These are phyloP conservation scores for Neolamprologus falcicula DNA, from an alignment of 2,113 vertebrate species.

Conservation along the genomic window DNA sequence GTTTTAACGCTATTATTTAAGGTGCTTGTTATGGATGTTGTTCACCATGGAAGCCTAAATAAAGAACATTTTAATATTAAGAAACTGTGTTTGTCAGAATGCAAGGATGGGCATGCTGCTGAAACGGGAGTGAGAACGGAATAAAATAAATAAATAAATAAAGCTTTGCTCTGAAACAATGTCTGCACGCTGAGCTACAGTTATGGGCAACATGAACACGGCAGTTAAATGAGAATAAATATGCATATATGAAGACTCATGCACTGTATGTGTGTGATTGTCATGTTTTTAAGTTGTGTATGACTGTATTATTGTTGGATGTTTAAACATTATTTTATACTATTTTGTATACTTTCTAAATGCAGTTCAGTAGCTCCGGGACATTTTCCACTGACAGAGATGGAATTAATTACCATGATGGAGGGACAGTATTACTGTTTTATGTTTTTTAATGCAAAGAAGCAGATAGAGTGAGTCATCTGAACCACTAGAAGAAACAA, in stretches of 20 bases:
- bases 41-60: not conserved
- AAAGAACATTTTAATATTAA: not conserved
- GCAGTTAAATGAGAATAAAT: not conserved
- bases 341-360: not conserved
- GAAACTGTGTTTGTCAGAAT: not conserved
- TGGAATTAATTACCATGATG: not conserved
- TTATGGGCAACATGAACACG: not conserved
- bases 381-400: not conserved
- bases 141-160: not conserved
- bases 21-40: not conserved
- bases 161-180: not conserved
- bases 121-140: not conserved
- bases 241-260: not conserved
- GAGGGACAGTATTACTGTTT: not conserved
- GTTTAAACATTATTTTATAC: not conserved
- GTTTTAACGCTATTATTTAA: conserved; percentile 14
- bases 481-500: not conserved
- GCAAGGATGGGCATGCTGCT: not conserved
- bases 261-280: not conserved
- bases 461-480: not conserved
- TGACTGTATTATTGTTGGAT: not conserved
- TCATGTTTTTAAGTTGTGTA: not conserved
- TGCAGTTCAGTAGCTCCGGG: not conserved
- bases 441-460: not conserved
- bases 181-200: accelerated